Evolutionary conservation across 2,888 invertebrate species (phyloP).

Genomic region (Agrotis puta): DNA sequence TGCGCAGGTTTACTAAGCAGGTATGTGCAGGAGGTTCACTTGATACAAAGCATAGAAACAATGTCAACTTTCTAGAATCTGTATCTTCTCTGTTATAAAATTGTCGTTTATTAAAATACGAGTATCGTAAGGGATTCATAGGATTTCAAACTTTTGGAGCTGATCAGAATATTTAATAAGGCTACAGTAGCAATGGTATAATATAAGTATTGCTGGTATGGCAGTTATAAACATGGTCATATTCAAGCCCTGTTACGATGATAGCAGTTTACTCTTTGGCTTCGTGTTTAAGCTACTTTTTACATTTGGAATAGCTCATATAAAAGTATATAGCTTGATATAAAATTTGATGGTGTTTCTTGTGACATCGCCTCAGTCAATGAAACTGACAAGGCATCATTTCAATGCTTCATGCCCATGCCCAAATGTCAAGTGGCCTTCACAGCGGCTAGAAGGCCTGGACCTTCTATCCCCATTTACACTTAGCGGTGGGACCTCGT

Average conservation of each 20-base stretch:
- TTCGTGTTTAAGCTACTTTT: too few relatives aligned
- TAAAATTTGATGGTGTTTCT: not conserved
- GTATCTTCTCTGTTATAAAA: not conserved
- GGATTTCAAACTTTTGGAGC: too few relatives aligned
- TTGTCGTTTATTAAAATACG: too few relatives aligned
- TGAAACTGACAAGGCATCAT: not conserved
- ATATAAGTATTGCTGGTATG: too few relatives aligned
- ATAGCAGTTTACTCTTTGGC: too few relatives aligned
- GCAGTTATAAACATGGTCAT: too few relatives aligned
- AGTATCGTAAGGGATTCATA: too few relatives aligned
- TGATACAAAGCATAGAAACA: constrained; percentile 8
- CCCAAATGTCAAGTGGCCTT: constrained; percentile 18
- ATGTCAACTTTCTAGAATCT: not conserved
- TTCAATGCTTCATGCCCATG: not conserved
- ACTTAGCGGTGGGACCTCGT: constrained; percentile 66
- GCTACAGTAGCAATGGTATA: too few relatives aligned
- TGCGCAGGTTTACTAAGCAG: constrained; percentile 50
- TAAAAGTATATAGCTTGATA: too few relatives aligned
- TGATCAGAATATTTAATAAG: too few relatives aligned
- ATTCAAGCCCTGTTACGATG: too few relatives aligned
- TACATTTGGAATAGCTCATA: not conserved
- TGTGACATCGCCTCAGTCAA: not conserved
- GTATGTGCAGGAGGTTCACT: constrained; percentile 34
- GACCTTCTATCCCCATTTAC: constrained; percentile 53
- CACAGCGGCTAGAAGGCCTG: constrained; percentile 39